Base-by-base conservation (phyloP, 2,797 vertebrate species). In the Notolabrus celidotus region DNA sequence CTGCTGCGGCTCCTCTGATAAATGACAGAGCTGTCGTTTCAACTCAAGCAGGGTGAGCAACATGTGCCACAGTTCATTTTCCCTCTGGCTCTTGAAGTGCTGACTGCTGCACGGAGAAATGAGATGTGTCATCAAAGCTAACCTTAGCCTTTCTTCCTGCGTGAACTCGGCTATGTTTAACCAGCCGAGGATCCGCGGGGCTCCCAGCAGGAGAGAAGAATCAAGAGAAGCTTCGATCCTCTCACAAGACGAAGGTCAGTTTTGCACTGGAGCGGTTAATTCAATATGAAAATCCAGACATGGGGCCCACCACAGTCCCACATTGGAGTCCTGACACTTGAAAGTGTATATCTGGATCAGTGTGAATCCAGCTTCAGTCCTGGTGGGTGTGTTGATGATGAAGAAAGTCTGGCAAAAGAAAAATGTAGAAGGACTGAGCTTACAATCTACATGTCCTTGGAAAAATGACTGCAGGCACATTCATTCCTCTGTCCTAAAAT, bases 61-160 rank as follows among this genome's bases (percentile, higher is more conserved):
- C 75, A 77, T 22, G 56, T 76, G 88, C 75, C 80, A 49, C 70
- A 3, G 51, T 57, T 79, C 59, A 81, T 86, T 86, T 74, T 45
- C 69, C 59, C 47, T 20, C 2, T 72, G 33, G 72, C 69, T 58
- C 58, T 75, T 77, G 63, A 60, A 87, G 79, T 69, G 76, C 74
- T 72, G 86, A 87, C 43, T 61, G 74, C 69, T 39, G 81, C 78
- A 46, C 25, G 36, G 52, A 84, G 67, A 67, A 86, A 85, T 74
- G 36, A 86, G 76, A 85, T 65, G 71, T 68, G 74, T 69, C 82
- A 88, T 90, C 84, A 86, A 88, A 86, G 82, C 67, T 77, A 73
- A 88, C 84, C 81, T 68, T 50, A 61, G 77, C 82, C 72, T 88
- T 83, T 79, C 42, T 84, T 78, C 74, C 51, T 31, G 69, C 19